These are phyloP conservation scores for Drosophila barbarae DNA, from an alignment of 2,888 invertebrate genomes.

Conservation along the genomic window DNA sequence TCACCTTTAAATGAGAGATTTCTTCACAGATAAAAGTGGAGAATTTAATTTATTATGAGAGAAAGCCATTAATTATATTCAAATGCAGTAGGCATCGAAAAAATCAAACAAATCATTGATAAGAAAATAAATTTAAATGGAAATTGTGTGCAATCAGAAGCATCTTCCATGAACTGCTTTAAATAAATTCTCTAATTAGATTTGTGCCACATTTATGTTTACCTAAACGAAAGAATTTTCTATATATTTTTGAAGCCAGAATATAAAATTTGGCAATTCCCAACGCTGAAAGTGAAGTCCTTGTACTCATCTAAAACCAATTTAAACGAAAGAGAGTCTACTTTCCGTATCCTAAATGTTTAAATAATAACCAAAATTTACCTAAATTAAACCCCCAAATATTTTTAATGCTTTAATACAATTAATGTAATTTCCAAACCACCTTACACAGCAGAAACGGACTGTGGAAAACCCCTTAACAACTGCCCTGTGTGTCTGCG, in stretches of 20 bases:
- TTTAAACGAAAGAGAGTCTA: not conserved
- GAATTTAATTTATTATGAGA: not conserved
- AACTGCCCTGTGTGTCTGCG: constrained; percentile 40
- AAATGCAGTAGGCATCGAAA: not conserved
- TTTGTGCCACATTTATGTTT: not conserved
- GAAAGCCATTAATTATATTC: constrained; percentile 4
- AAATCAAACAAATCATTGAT: constrained; percentile 3
- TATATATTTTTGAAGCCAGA: too few relatives aligned
- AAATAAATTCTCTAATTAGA: not conserved
- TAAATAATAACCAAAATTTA: not conserved
- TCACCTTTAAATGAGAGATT: constrained; percentile 2
- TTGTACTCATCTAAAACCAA: not conserved
- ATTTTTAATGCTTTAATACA: not conserved
- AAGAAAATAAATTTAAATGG: not conserved
- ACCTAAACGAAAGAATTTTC: too few relatives aligned
- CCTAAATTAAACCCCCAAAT: not conserved
- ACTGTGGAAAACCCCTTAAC: constrained; percentile 18
- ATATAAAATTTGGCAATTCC: not conserved
- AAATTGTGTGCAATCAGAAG: not conserved
- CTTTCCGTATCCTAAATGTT: not conserved
- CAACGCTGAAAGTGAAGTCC: too few relatives aligned
- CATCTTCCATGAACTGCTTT: not conserved
- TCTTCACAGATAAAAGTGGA: not conserved
- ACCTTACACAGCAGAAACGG: constrained; percentile 11
- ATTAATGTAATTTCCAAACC: not conserved